These are phyloP conservation scores for Potamarius usumacintae DNA, from an alignment of 2,113 vertebrate species.

Conservation along the genomic window DNA sequence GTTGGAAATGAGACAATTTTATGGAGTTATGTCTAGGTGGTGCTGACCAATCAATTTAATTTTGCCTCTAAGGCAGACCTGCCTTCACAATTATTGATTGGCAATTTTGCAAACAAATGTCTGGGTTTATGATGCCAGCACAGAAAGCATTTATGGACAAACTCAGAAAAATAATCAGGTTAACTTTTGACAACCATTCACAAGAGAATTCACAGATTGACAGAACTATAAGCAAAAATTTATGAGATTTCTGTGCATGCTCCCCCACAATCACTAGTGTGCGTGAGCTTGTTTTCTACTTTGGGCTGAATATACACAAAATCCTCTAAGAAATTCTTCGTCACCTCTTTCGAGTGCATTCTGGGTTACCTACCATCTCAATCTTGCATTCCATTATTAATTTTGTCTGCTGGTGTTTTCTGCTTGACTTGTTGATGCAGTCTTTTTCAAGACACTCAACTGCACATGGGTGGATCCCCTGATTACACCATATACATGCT, in stretches of 20 bases:
- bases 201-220: background rate
- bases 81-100: background rate
- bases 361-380: background rate
- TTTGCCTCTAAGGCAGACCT: conserved; percentile 1
- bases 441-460: background rate
- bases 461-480: background rate
- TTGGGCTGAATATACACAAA: background rate
- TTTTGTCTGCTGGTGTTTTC: background rate
- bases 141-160: background rate
- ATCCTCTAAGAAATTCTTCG: background rate
- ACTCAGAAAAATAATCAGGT: background rate
- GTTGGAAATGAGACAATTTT: background rate
- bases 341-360: background rate
- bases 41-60: conserved; percentile 21
- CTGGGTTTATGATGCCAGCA: background rate
- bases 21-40: background rate
- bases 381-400: background rate
- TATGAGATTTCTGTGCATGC: background rate
- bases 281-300: background rate
- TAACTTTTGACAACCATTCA: background rate
- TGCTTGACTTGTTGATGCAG: background rate
- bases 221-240: background rate
- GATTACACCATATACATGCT: background rate
- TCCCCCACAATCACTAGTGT: background rate
- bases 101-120: conserved; percentile 4